phyloP scores from a whole-genome alignment of 2,113 vertebrate genomes.

The Xenus cinereus region DNA sequence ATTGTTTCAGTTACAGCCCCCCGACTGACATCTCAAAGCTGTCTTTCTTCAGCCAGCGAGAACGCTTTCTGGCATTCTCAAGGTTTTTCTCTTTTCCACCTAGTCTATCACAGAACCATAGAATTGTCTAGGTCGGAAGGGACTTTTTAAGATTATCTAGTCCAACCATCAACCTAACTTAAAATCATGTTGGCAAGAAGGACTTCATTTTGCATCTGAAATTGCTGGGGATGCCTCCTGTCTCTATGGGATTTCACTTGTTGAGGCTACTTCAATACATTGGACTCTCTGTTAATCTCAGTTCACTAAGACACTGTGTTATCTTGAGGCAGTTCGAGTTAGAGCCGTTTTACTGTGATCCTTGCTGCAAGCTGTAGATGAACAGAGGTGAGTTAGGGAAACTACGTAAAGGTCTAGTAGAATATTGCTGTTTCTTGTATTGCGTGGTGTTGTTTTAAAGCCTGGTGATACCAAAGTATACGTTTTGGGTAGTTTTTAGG shows the following conservation, averaged over 20 bases:
- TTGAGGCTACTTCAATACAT: background rate
- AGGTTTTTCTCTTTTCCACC: background rate
- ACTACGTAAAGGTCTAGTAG: background rate
- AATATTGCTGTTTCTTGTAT: background rate
- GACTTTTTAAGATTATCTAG: no score
- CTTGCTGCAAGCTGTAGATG: background rate
- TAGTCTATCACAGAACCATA: background rate
- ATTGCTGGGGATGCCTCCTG: background rate
- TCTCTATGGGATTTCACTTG: background rate
- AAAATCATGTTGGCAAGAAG: background rate
- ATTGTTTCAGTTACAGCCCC: background rate
- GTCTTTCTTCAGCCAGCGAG: rapidly evolving
- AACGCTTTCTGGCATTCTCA: rapidly evolving
- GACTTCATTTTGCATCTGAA: background rate
- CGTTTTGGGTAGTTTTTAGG: background rate
- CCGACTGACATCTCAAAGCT: background rate
- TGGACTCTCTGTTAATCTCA: background rate
- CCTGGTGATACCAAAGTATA: background rate
- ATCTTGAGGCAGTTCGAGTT: background rate
- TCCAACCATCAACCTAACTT: no score
- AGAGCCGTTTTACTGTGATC: background rate
- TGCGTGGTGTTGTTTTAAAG: background rate
- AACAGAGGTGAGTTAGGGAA: background rate
- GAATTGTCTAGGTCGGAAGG: no score
- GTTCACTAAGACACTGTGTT: background rate